These are phyloP conservation scores for Drosophila mimica DNA, from an alignment of 2,888 invertebrate species.

Conservation along the genomic window DNA sequence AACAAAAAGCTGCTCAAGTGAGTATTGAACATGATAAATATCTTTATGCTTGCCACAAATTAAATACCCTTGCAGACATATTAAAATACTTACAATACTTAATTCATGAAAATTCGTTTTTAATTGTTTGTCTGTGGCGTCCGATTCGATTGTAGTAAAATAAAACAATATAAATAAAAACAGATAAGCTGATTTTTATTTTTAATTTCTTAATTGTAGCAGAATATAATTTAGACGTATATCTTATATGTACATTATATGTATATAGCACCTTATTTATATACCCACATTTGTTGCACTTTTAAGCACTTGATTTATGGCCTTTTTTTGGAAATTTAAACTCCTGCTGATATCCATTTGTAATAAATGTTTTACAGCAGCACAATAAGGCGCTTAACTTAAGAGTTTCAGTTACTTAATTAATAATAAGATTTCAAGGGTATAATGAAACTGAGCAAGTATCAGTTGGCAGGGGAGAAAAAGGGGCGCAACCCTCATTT, in stretches of 20 bases:
- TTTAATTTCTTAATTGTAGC: background rate
- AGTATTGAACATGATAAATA: constrained; percentile 55
- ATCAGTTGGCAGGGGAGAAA: background rate
- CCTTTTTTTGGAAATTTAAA: background rate
- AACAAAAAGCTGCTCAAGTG: constrained; percentile 84
- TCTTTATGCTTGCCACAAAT: background rate
- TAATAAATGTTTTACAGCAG: background rate
- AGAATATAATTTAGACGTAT: background rate
- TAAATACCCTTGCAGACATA: constrained; percentile 3
- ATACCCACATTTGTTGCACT: too few relatives aligned
- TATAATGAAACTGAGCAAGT: background rate
- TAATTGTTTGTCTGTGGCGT: background rate
- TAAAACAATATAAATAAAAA: background rate
- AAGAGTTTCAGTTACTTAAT: background rate
- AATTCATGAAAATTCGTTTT: background rate
- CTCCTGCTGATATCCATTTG: background rate
- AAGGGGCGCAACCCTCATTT: constrained; percentile 42
- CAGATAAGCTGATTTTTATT: background rate
- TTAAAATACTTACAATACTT: background rate
- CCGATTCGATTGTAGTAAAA: background rate
- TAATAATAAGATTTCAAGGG: background rate
- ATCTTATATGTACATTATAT: background rate
- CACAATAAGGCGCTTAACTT: background rate
- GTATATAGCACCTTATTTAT: background rate
- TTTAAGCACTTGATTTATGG: background rate